Evolutionary conservation across 2,888 invertebrate genomes (phyloP).

Genomic region (Aporophyla lueneburgensis): DNA sequence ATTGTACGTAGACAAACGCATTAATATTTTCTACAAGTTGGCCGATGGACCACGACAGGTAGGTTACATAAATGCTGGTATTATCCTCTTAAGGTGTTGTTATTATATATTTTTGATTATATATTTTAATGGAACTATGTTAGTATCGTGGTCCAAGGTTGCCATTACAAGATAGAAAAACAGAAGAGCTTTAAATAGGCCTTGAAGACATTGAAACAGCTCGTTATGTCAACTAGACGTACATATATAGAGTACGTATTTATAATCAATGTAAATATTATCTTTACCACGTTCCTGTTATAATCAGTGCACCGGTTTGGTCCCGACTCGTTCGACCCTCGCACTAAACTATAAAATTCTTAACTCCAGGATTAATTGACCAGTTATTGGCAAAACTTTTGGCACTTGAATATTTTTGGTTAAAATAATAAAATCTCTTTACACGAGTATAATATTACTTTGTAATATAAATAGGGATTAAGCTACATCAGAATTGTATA

Average conservation of each 20-base stretch:
- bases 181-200: constrained; percentile 47
- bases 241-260: constrained; percentile 53
- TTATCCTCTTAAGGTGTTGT: constrained; percentile 32
- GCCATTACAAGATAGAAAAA: constrained; percentile 52
- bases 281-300: constrained; percentile 78
- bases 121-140: constrained; percentile 43
- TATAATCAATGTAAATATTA: constrained; percentile 71
- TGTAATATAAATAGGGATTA: constrained; percentile 60
- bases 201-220: constrained; percentile 82
- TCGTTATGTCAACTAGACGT: constrained; percentile 62
- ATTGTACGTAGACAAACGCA: constrained; percentile 63
- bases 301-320: constrained; percentile 89
- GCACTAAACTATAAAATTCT: constrained; percentile 45
- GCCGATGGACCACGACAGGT: constrained; percentile 67
- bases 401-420: constrained; percentile 59
- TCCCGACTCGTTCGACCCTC: constrained; percentile 78
- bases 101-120: constrained; percentile 37
- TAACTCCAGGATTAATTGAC: constrained; percentile 37
- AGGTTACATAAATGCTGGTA: constrained; percentile 55
- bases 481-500: constrained; percentile 56
- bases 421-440: constrained; percentile 51
- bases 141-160: constrained; percentile 62
- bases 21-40: constrained; percentile 53
- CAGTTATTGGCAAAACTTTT: constrained; percentile 49
- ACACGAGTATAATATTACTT: constrained; percentile 44